These are phyloP conservation scores for Arothron firmamentum DNA, from an alignment of 2,113 vertebrate genomes.

Conservation along the genomic window DNA sequence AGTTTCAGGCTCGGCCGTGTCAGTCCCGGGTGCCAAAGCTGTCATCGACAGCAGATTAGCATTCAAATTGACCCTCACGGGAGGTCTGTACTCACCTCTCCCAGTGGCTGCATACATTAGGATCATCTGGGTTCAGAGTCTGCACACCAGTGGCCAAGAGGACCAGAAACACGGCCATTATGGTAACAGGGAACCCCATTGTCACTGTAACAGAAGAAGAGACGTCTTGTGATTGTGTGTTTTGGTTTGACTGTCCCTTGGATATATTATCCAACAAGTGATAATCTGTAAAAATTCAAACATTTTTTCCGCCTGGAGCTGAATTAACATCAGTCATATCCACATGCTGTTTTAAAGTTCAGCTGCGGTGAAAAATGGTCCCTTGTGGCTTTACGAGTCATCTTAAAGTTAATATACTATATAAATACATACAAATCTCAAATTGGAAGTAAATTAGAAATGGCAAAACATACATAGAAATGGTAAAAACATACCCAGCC, in stretches of 20 bases:
- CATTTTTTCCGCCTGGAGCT: not conserved
- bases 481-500: not conserved
- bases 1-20: constrained; percentile 17
- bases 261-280: too few relatives aligned
- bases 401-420: too few relatives aligned
- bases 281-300: not conserved
- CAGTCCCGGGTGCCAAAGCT: not conserved
- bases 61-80: not conserved
- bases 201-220: constrained; percentile 54
- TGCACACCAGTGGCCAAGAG: constrained; percentile 69
- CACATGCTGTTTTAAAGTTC: too few relatives aligned
- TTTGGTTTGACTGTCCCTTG: not conserved
- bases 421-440: too few relatives aligned
- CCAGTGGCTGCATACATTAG: constrained; percentile 99
- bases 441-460: too few relatives aligned
- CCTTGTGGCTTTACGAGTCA: too few relatives aligned
- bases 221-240: not conserved
- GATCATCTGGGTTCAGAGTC: constrained; percentile 93
- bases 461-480: too few relatives aligned
- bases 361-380: too few relatives aligned
- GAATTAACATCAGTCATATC: too few relatives aligned
- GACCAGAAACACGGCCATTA: constrained; percentile 70
- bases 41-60: not conserved
- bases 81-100: constrained; percentile 82
- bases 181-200: constrained; percentile 73